These are phyloP conservation scores for Ctenochaetus hawaiiensis DNA, from an alignment of 2,797 vertebrate genomes.

Conservation along the genomic window DNA sequence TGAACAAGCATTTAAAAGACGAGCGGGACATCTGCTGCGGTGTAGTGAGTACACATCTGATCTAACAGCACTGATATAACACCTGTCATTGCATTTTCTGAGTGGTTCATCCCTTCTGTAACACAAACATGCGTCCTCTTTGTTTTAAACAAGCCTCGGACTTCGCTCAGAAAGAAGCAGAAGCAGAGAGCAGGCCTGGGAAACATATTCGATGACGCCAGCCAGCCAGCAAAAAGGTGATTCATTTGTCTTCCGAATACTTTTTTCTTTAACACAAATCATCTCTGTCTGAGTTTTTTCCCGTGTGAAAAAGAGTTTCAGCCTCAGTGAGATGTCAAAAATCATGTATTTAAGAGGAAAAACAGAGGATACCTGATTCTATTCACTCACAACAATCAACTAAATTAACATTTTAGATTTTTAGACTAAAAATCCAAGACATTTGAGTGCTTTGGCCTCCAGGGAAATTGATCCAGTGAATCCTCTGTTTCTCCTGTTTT, in stretches of 20 bases:
- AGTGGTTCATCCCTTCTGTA: not conserved
- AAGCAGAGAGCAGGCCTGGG: constrained; percentile 84
- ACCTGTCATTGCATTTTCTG: not conserved
- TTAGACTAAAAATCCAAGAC: constrained; percentile 22
- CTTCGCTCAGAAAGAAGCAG: constrained; percentile 81
- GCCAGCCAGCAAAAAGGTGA: constrained; percentile 85
- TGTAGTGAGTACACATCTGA: constrained; percentile 81
- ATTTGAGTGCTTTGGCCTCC: constrained; percentile 32
- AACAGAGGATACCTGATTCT: constrained; percentile 77
- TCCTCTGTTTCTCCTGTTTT: constrained; percentile 80
- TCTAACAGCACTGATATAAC: not conserved
- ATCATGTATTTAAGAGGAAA: constrained; percentile 58
- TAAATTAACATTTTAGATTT: constrained; percentile 11
- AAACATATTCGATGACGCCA: constrained; percentile 74
- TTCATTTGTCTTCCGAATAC: constrained; percentile 23
- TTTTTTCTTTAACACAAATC: constrained; percentile 42
- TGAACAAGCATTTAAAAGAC: constrained; percentile 94
- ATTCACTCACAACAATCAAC: constrained; percentile 30
- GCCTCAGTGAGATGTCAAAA: constrained; percentile 14
- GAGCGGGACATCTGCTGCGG: constrained; percentile 89
- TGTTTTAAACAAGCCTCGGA: constrained; percentile 78
- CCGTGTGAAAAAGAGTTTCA: constrained; percentile 17
- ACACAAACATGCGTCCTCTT: constrained; percentile 7
- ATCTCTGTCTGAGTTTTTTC: constrained; percentile 27
- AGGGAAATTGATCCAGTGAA: constrained; percentile 54